phyloP scores from a whole-genome alignment of 2,888 invertebrate genomes.

The Abrostola tripartita region DNA sequence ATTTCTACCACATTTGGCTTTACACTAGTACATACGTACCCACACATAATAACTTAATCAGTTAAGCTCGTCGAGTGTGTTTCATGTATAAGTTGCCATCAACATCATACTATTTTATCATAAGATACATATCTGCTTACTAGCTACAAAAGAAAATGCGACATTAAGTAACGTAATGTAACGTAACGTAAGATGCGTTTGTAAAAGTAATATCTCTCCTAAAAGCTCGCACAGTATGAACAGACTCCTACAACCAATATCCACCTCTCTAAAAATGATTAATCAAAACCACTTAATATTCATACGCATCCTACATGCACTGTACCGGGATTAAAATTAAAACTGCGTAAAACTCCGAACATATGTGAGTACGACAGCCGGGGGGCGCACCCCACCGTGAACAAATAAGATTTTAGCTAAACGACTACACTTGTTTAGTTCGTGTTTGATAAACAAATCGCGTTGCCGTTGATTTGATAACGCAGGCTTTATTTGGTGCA shows the following conservation, averaged over 20 bases:
- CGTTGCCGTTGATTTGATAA: slow-evolving; percentile 49
- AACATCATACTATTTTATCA: too few relatives aligned
- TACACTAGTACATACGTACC: too few relatives aligned
- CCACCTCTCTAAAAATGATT: slow-evolving; percentile 9
- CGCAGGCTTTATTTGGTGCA: slow-evolving; percentile 32
- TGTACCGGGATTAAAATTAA: slow-evolving; percentile 81
- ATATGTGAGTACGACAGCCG: slow-evolving; percentile 70
- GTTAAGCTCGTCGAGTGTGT: too few relatives aligned
- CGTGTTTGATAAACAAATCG: slow-evolving; percentile 54
- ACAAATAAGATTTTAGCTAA: slow-evolving; percentile 68
- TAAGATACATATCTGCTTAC: too few relatives aligned
- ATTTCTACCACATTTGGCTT: too few relatives aligned
- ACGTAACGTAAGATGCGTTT: too few relatives aligned
- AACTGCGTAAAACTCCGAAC: slow-evolving; percentile 82
- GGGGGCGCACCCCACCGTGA: slow-evolving; percentile 64
- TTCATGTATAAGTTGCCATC: too few relatives aligned
- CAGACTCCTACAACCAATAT: background rate
- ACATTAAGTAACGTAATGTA: too few relatives aligned
- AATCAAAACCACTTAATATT: slow-evolving; percentile 34
- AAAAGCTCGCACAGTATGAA: background rate
- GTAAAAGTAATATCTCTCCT: too few relatives aligned
- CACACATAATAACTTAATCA: too few relatives aligned
- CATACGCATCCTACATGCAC: slow-evolving; percentile 41
- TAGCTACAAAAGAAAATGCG: too few relatives aligned
- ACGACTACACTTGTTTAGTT: slow-evolving; percentile 61